Evolutionary conservation across 2,113 vertebrate species (phyloP).

Genomic region (Sigmodon hispidus): DNA sequence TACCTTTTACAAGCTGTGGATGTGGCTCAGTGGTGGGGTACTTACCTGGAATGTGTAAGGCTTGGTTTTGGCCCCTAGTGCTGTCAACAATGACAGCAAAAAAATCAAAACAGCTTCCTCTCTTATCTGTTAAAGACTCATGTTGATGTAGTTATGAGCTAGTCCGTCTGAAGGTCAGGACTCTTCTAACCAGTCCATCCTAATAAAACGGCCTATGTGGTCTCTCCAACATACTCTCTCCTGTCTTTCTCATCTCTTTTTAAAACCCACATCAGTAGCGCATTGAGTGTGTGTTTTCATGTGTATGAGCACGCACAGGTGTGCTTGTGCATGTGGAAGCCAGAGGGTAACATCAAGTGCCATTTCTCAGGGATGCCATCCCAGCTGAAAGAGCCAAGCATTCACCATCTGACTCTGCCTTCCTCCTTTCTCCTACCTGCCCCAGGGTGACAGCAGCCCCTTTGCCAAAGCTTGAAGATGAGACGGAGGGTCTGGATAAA

Average conservation of each 20-base stretch:
- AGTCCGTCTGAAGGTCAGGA: background rate
- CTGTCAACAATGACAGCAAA: too few relatives aligned
- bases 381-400: background rate
- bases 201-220: background rate
- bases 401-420: background rate
- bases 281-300: background rate
- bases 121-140: background rate
- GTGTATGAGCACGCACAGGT: rapidly evolving
- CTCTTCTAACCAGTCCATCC: background rate
- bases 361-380: background rate
- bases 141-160: background rate
- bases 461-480: background rate
- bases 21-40: background rate
- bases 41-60: background rate
- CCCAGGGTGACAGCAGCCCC: background rate
- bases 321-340: background rate
- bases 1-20: background rate
- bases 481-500: background rate
- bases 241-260: background rate
- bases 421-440: background rate
- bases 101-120: background rate
- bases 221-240: background rate
- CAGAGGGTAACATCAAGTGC: background rate
- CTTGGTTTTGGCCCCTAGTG: background rate
- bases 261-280: background rate